Base-by-base conservation (phyloP, 2,888 invertebrate species). In the Rhodophaea formosa region DNA sequence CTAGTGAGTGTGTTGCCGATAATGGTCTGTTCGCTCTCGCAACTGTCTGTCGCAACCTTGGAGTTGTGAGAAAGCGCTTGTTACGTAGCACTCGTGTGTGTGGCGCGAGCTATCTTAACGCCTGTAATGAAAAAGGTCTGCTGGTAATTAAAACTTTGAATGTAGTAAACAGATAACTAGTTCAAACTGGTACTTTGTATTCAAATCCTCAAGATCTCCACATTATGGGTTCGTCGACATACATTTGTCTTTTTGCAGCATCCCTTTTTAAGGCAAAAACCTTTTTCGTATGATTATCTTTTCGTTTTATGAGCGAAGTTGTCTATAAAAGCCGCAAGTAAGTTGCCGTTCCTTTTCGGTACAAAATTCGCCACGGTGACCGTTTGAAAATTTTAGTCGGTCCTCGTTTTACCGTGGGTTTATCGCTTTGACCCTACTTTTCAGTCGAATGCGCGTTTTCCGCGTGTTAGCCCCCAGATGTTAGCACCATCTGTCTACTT, bases 21-120 rank as follows among this genome's bases (percentile, higher is more conserved):
- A 79, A 72, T 75, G 75, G 75, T 73, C 68, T 69, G 72, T 69
- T 73, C 69, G 72, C 67, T 81, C 77, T 73, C 76, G 81, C 79
- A 80, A 79, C 72, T 67, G 72, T 65, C 67, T 77, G 78, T 68
- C 61, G 72, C 71, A 79, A 78, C 84, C 83, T 84, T 84, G 82
- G 59, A 59, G 69, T 59, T 71, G 67, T 72, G 78, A 80, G 83
- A 84, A 83, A 82, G 82, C 75, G 76, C 69, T 74, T 66, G 75
- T 74, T 75, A 75, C 74, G 72, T 63, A 61, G 62, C 59, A 59
- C 60, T 64, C 61, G 62, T 73, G 63, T 69, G 65, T 67, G 66
- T 69, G 69, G 64, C 62, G 65, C 68, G 70, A 74, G 74, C 77
- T 71, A 74, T 75, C 75, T 72, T 73, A 62, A 63, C 65, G 62